Evolutionary conservation across 2,797 vertebrate species (phyloP), one percentile per base, ranked within the genome.

Genomic region (Hemibagrus guttatus): DNA sequence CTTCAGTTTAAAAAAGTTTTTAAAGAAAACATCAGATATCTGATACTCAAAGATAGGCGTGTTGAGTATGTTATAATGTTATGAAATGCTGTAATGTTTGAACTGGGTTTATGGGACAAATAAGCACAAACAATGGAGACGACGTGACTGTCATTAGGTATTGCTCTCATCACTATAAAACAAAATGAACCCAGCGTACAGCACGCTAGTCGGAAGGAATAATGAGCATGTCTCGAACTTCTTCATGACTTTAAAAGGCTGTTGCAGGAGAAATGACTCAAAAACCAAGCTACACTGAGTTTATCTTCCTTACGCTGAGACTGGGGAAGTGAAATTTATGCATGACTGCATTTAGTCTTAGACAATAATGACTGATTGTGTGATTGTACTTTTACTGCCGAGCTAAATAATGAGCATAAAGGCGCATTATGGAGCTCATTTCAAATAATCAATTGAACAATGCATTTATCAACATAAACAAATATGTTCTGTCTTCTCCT

Each of bases 391-490:
- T 64, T 76, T 52, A 82, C 63, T 14, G 46, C 16, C 81, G 80
- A 13, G 21, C 35, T 83, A 56, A 83, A 89, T 17, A 71, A 61
- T 28, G 31, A 72, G 61, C 49, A 49, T 81, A 82, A 82, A 82
- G 13, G 69, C 5, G 17, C 58, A 56, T 31, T 64, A 56, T 28
- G 12, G n/a, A 79, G n/a, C 49, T 83, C 58, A 66, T 75, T 64
- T 82, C 31, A 61, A 81, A 71, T 58, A 87, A 84, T 75, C 58
- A 87, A 81, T 89, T 84, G 82, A 76, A 31, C 42, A 23, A 79
- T 75, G 17, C 31, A 39, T 81, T 61, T 83, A 85, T 54, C 74
- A 54, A 66, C 28, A 46, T n/a, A 80, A 26, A 79, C 81, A 61
- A 52, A 79, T 64, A 84, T 86, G 66, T 28, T n/a, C 56, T 64